phyloP scores from a whole-genome alignment of 2,888 invertebrate species.

The Drosophila paranaensis region DNA sequence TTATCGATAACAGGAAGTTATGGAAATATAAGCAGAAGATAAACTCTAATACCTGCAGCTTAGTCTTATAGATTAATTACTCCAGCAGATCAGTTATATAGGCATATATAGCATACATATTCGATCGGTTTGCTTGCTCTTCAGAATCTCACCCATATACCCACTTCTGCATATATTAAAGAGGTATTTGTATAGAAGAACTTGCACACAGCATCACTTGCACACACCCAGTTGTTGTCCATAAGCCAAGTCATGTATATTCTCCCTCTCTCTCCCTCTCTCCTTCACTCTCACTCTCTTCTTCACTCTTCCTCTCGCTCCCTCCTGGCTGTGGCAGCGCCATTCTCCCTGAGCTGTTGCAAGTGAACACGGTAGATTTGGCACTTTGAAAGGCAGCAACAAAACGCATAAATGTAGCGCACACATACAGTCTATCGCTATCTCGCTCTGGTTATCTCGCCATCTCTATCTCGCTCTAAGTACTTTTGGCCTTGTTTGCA shows the following conservation, averaged over 20 bases:
- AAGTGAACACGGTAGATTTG: constrained; percentile 60
- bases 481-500: constrained; percentile 76
- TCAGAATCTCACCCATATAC: not conserved
- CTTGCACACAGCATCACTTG: constrained; percentile 29
- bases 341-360: constrained; percentile 39
- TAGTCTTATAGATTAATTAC: too few relatives aligned
- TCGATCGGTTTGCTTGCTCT: not conserved
- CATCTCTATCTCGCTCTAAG: constrained; percentile 25
- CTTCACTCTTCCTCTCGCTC: not conserved
- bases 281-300: not conserved
- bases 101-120: not conserved
- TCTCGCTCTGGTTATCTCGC: constrained; percentile 7
- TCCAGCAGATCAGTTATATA: not conserved
- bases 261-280: not conserved
- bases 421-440: constrained; percentile 35
- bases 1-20: not conserved
- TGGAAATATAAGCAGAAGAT: too few relatives aligned
- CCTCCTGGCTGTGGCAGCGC: not conserved
- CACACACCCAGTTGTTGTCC: constrained; percentile 26
- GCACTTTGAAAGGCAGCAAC: constrained; percentile 58
- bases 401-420: constrained; percentile 66
- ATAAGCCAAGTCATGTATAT: constrained; percentile 26
- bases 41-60: too few relatives aligned
- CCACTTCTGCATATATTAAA: not conserved
- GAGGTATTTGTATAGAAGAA: not conserved